phyloP scores from a whole-genome alignment of 2,888 invertebrate genomes.

The Venusia cambrica region DNA sequence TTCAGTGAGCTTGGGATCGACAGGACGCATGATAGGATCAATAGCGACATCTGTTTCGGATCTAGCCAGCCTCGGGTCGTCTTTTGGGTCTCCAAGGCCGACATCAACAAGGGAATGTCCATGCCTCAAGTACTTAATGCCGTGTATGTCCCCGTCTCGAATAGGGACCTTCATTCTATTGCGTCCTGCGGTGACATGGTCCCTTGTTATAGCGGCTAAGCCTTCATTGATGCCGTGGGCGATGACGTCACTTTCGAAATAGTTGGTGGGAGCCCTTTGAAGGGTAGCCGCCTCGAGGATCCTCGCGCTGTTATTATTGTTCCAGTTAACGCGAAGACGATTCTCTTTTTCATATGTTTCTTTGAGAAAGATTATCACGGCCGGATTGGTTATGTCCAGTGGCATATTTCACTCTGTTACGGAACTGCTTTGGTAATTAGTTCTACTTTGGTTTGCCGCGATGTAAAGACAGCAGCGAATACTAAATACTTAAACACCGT shows the following conservation, averaged over 20 bases:
- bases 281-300: constrained; percentile 48
- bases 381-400: constrained; percentile 48
- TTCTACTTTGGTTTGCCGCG: constrained; percentile 1
- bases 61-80: constrained; percentile 43
- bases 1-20: constrained; percentile 37
- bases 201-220: constrained; percentile 44
- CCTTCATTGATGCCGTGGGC: constrained; percentile 46
- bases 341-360: constrained; percentile 53
- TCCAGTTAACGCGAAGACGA: constrained; percentile 48
- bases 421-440: too few species aligned
- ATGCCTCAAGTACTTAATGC: constrained; percentile 37
- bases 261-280: constrained; percentile 44
- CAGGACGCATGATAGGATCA: constrained; percentile 52
- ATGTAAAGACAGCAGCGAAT: too few species aligned
- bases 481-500: too few species aligned
- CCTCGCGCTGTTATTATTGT: constrained; percentile 25
- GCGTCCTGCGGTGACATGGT: constrained; percentile 39
- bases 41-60: constrained; percentile 37
- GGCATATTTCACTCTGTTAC: constrained; percentile 46
- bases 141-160: constrained; percentile 44
- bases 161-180: constrained; percentile 40
- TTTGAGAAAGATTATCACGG: constrained; percentile 46
- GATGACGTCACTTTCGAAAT: constrained; percentile 47
- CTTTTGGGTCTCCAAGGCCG: constrained; percentile 44
- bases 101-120: constrained; percentile 45